Base-by-base conservation (phyloP, 2,888 invertebrate genomes). In the Charanyca ferruginea region DNA sequence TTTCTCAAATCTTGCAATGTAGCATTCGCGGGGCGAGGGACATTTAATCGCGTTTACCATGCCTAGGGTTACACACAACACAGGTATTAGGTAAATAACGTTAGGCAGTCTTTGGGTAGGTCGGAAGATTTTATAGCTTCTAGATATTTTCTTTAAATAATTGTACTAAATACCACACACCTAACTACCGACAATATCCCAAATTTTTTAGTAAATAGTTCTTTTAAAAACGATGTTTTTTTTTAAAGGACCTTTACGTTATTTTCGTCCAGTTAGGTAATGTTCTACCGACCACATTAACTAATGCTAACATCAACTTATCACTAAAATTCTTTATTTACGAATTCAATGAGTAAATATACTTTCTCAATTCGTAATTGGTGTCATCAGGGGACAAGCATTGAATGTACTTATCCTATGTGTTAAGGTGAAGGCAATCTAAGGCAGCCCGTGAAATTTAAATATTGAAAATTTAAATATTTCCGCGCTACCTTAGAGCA, bases 71-170 rank as follows among this genome's bases (percentile, higher is more conserved):
- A 84, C 89, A 92, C 90, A 92, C 91, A 89, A 91, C 89, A 90
- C 86, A 91, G 91, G 91, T 90, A 90, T 89, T 83, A 91, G 91
- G 89, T 93, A 89, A 89, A 91, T 92, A 93, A 93, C 89, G 85
- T 92, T 91, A 94, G 95, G 95, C 95, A 96, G 95, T 96, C 95
- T 95, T 96, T 95, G 94, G 95, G 93, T 94, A 95, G 95, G 95
- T 95, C 95, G 95, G 95, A 94, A 95, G 95, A 94, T 93, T 92
- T 90, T 86, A 84, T 90, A 95, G 94, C 95, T 89, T 91, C 94
- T 95, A 94, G 80, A 87, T 87, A 90, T 79, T 81, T 80, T 80
- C 79, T 77, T 69, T 88, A 83, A 83, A 87, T 87, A 88, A 88
- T 89, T 89, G 87, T 87, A 85, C 91, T 90, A 89, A 87, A 81